These are phyloP conservation scores for Hesperophylax magnus DNA, from an alignment of 1,140 invertebrate genomes.

Conservation along the genomic window DNA sequence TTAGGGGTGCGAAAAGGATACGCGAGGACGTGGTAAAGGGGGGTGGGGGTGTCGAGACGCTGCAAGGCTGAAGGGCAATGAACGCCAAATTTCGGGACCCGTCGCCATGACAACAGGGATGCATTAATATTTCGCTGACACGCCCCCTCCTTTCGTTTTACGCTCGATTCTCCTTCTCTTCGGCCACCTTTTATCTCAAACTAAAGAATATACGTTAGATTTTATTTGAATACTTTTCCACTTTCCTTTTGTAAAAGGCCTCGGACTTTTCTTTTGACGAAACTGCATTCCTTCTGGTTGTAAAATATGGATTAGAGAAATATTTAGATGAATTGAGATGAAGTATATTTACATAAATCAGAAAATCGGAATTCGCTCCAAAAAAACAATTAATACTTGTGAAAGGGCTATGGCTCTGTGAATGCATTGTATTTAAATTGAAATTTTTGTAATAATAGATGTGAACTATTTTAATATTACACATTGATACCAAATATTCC, in stretches of 20 bases:
- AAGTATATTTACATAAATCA: too few relatives aligned
- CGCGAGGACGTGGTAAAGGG: not conserved
- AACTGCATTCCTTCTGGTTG: not conserved
- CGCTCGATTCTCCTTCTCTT: not conserved
- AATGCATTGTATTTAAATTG: too few relatives aligned
- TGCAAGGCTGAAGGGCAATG: conserved; percentile 36
- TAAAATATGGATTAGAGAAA: too few relatives aligned
- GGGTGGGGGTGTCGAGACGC: conserved; percentile 4
- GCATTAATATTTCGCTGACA: conserved; percentile 43
- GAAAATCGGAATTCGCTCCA: too few relatives aligned
- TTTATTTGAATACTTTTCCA: not conserved
- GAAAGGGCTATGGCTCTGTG: too few relatives aligned
- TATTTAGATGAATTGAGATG: too few relatives aligned
- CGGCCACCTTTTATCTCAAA: not conserved
- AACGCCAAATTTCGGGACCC: conserved; percentile 44
- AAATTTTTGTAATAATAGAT: too few relatives aligned
- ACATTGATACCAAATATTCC: not conserved
- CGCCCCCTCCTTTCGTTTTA: not conserved
- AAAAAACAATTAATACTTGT: too few relatives aligned
- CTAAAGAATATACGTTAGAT: not conserved
- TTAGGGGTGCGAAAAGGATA: too few relatives aligned
- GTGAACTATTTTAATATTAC: too few relatives aligned
- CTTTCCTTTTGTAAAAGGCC: not conserved
- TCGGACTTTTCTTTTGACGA: not conserved
- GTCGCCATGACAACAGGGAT: conserved; percentile 45